These are phyloP conservation scores for Onychorhynchus coronatus DNA, from an alignment of 2,113 vertebrate species.

Conservation along the genomic window DNA sequence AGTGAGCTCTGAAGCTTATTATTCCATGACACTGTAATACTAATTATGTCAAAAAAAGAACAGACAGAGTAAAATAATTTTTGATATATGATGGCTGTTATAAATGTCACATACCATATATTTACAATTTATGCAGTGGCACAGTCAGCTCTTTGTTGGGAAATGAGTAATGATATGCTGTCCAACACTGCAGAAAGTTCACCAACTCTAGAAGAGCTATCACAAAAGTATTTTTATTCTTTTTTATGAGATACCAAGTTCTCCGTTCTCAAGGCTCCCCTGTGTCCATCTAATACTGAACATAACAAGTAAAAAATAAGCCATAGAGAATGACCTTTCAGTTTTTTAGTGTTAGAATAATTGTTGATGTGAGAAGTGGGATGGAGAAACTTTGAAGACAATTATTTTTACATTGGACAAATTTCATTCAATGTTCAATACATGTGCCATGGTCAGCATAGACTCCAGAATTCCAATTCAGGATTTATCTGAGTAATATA, in stretches of 20 bases:
- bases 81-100: conserved; percentile 58
- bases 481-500: not conserved
- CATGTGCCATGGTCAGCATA: not conserved
- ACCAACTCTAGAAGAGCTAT: not conserved
- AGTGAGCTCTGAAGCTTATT: conserved; percentile 70
- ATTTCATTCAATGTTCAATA: not conserved
- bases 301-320: not conserved
- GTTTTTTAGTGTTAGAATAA: not conserved
- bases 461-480: not conserved
- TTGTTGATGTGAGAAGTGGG: not conserved
- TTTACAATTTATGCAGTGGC: conserved; percentile 49
- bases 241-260: not conserved
- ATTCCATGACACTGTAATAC: conserved; percentile 66
- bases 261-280: not conserved
- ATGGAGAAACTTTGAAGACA: not conserved
- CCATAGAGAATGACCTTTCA: not conserved
- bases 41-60: conserved; percentile 72
- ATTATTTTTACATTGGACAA: not conserved
- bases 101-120: conserved; percentile 57
- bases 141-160: conserved; percentile 10
- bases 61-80: conserved; percentile 66
- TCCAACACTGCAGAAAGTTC: conserved; percentile 37
- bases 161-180: conserved; percentile 48
- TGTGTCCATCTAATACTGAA: not conserved
- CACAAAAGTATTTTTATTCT: not conserved